These are phyloP conservation scores for Ophion costatus DNA, from an alignment of 2,888 invertebrate genomes.

Conservation along the genomic window DNA sequence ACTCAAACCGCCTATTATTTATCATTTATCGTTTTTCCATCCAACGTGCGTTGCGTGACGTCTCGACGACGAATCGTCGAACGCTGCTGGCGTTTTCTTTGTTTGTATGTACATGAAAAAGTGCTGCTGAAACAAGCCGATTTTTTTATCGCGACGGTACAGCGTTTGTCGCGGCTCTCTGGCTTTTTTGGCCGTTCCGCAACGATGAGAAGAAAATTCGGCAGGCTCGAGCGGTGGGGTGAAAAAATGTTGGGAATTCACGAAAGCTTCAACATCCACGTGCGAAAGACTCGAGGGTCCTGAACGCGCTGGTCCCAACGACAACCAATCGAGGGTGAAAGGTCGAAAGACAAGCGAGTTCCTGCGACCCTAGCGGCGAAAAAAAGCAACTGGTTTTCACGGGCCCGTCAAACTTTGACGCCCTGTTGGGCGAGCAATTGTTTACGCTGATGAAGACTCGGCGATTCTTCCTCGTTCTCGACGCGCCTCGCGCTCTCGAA, in stretches of 20 bases:
- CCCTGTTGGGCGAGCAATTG: constrained; percentile 81
- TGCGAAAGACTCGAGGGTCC: too few relatives aligned
- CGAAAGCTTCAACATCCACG: too few relatives aligned
- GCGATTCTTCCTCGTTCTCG: constrained; percentile 79
- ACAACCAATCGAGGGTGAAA: neutral
- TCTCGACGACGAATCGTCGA: neutral
- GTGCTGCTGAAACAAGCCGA: neutral
- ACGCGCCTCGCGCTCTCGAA: constrained; percentile 71
- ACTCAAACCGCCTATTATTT: neutral
- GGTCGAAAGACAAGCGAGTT: neutral
- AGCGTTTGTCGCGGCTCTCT: neutral
- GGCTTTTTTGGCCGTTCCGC: neutral
- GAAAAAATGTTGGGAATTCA: too few relatives aligned
- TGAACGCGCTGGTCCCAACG: too few relatives aligned
- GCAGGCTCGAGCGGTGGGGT: too few relatives aligned
- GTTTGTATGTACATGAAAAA: constrained; percentile 16
- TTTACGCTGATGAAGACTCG: constrained; percentile 81
- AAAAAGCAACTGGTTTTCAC: neutral
- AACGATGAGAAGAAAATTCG: neutral
- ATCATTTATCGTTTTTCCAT: neutral
- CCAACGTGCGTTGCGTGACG: neutral
- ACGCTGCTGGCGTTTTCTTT: neutral
- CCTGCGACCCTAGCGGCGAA: neutral
- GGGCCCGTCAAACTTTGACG: constrained; percentile 76
- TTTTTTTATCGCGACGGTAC: neutral